These are phyloP conservation scores for Vanacampus margaritifer DNA, from an alignment of 2,113 vertebrate species.

Conservation along the genomic window DNA sequence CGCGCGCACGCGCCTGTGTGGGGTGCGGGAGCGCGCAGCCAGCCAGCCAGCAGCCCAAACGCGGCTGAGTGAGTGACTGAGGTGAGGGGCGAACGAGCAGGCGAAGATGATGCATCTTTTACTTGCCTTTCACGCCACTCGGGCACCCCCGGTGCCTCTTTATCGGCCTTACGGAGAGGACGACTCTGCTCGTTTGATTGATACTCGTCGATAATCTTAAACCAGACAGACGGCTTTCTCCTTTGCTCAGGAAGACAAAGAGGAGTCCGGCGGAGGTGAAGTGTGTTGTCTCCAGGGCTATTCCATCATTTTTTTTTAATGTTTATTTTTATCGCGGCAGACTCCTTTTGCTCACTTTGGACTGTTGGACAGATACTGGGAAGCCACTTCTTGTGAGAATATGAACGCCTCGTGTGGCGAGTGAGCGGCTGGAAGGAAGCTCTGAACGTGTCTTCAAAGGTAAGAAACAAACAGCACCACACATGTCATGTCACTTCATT, in stretches of 20 bases:
- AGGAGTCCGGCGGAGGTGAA: conserved; percentile 46
- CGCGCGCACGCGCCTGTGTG: conserved; percentile 42
- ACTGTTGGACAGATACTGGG: conserved; percentile 47
- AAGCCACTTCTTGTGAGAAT: conserved; percentile 17
- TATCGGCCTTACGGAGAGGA: background rate
- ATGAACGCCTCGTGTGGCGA: conserved; percentile 9
- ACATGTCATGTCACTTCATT: background rate
- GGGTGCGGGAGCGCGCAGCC: conserved; percentile 56
- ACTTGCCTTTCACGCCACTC: background rate
- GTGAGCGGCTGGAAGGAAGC: conserved; percentile 14
- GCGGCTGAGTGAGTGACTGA: background rate
- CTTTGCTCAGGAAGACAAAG: conserved; percentile 37
- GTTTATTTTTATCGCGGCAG: background rate
- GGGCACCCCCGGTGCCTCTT: background rate
- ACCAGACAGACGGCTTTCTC: background rate
- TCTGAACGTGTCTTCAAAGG: conserved; percentile 33
- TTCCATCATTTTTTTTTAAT: too few species aligned
- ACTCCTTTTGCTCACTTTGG: conserved; percentile 21
- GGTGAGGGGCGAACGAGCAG: background rate
- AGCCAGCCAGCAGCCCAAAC: conserved; percentile 39
- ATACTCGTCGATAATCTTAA: conserved; percentile 17
- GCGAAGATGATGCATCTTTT: background rate
- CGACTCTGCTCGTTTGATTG: conserved; percentile 6
- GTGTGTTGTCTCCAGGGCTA: background rate
- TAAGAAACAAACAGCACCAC: conserved; percentile 24